phyloP scores from a whole-genome alignment of 2,113 vertebrate species.

The Loxodonta africana region DNA sequence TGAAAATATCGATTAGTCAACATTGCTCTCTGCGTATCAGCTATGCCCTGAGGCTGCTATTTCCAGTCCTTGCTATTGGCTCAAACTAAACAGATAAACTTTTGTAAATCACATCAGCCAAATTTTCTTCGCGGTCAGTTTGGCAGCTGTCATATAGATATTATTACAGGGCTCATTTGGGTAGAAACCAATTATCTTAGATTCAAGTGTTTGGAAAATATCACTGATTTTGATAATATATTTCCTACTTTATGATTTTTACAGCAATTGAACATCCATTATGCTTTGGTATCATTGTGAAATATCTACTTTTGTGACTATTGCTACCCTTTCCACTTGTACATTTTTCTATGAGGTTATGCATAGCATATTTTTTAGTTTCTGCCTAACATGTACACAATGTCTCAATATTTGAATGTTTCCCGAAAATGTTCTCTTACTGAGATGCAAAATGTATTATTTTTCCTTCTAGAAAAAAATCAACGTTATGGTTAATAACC shows the following conservation, averaged over 20 bases:
- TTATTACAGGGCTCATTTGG: constrained; percentile 63
- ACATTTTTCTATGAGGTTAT: not conserved
- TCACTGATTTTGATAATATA: constrained; percentile 56
- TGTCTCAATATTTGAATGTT: not conserved
- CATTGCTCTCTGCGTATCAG: not conserved
- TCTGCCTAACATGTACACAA: not conserved
- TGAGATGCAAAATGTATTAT: not conserved
- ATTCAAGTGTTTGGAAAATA: constrained; percentile 72
- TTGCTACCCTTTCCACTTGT: not conserved
- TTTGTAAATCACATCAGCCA: not conserved
- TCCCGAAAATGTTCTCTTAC: not conserved
- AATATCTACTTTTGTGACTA: not conserved
- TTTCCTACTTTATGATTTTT: constrained; percentile 41
- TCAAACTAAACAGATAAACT: constrained; percentile 39
- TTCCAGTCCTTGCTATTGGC: constrained; percentile 19
- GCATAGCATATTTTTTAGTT: not conserved
- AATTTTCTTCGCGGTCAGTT: constrained; percentile 11
- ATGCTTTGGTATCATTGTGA: not conserved
- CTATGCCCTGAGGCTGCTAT: not conserved
- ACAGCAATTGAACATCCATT: constrained; percentile 13
- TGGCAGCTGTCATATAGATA: constrained; percentile 21
- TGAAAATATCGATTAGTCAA: not conserved
- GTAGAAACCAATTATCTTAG: constrained; percentile 71
- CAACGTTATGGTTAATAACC: not conserved
- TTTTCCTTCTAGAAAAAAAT: constrained; percentile 31